These are phyloP conservation scores for Temnothorax curvispinosus DNA, from an alignment of 1,140 invertebrate species.

Conservation along the genomic window DNA sequence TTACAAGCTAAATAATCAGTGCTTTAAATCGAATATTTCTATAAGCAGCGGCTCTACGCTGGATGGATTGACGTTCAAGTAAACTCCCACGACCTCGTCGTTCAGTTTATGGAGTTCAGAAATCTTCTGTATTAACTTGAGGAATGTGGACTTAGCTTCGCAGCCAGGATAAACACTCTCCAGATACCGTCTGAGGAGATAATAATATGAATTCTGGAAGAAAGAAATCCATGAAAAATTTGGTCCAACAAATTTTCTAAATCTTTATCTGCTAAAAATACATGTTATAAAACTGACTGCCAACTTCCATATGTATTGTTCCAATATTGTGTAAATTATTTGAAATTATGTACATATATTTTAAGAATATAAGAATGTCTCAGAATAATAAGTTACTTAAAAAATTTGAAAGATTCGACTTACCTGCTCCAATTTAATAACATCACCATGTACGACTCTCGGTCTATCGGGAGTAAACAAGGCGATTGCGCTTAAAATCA, in stretches of 20 bases:
- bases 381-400: neutral
- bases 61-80: slow-evolving; percentile 95
- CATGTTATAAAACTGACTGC: neutral
- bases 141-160: slow-evolving; percentile 93
- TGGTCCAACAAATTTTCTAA: neutral
- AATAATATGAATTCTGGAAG: slow-evolving; percentile 95
- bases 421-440: slow-evolving; percentile 95
- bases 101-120: slow-evolving; percentile 94
- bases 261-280: neutral
- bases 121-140: slow-evolving; percentile 95
- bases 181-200: slow-evolving; percentile 93
- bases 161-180: slow-evolving; percentile 93
- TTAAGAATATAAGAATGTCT: neutral
- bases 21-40: slow-evolving; percentile 96
- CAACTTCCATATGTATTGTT: neutral
- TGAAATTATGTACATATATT: neutral
- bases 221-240: slow-evolving; percentile 49
- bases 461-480: slow-evolving; percentile 94
- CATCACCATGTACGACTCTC: slow-evolving; percentile 92
- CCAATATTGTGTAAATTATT: neutral
- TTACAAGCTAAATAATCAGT: slow-evolving; percentile 71
- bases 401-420: slow-evolving; percentile 31
- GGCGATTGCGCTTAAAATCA: slow-evolving; percentile 95
- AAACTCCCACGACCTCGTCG: slow-evolving; percentile 94
- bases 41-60: slow-evolving; percentile 96